A percentile compares a stretch with the other conserved stretches of the same genome.
Conservation (phyloP, 2,888 invertebrate genomes). For the Neuroscelio doddi region DNA sequence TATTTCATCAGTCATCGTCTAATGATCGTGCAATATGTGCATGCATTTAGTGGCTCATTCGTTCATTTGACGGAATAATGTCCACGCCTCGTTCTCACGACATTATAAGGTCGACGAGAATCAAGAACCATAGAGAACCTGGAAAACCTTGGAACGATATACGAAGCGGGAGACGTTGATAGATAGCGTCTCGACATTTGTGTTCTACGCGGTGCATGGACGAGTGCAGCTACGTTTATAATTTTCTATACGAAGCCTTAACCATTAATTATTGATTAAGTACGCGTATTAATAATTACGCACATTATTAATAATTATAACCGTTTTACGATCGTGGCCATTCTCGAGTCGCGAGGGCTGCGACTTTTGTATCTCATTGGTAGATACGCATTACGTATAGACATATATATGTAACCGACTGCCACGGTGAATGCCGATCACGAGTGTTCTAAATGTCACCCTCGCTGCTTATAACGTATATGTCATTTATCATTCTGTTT, state of each 20-base stretch:
- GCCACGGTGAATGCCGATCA: constrained; percentile 53
- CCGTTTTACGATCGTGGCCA: constrained; percentile 34
- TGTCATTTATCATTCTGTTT: constrained; percentile 45
- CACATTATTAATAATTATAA: constrained; percentile 49
- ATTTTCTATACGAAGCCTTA: too few relatives aligned
- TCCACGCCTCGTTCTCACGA: constrained; percentile 54
- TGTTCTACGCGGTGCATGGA: constrained; percentile 17
- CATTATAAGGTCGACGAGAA: constrained; percentile 38
- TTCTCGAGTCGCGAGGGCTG: constrained; percentile 17
- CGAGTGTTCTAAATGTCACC: constrained; percentile 59
- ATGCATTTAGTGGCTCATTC: not conserved
- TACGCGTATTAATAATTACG: constrained; percentile 52
- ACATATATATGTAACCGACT: constrained; percentile 15
- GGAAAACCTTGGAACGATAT: constrained; percentile 12
- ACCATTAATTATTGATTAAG: constrained; percentile 49
- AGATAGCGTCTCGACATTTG: constrained; percentile 39
- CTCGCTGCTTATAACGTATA: constrained; percentile 45
- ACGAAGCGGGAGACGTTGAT: constrained; percentile 33
- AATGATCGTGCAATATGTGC: not conserved
- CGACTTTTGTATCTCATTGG: constrained; percentile 7
- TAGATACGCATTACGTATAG: constrained; percentile 11
- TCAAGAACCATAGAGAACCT: constrained; percentile 16
- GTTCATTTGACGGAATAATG: constrained; percentile 18
- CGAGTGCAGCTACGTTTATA: constrained; percentile 9
- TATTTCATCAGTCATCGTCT: too few relatives aligned